Evolutionary conservation across 2,888 invertebrate genomes (phyloP).

Genomic region (Merodon equestris): DNA sequence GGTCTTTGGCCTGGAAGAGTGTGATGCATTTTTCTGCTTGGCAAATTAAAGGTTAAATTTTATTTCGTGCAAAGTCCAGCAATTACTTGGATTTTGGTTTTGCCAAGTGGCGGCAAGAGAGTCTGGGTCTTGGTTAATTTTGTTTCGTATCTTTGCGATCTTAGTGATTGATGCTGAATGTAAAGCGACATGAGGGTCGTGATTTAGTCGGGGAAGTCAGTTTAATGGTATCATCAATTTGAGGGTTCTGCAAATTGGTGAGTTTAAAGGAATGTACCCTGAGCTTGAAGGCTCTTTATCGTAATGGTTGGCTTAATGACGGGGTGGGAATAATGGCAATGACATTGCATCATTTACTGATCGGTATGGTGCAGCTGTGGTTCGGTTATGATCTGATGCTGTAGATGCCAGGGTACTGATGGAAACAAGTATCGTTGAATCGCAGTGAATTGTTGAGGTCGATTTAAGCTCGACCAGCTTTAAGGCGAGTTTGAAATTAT

Average conservation of each 20-base stretch:
- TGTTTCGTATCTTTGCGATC: slow-evolving; percentile 39
- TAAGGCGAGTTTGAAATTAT: too few species aligned
- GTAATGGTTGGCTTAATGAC: too few species aligned
- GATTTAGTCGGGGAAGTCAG: slow-evolving; percentile 44
- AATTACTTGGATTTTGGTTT: slow-evolving; percentile 48
- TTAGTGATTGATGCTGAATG: slow-evolving; percentile 60
- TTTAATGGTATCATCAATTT: slow-evolving; percentile 61
- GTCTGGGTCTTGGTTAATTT: slow-evolving; percentile 38
- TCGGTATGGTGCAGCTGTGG: too few species aligned
- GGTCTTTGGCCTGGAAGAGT: slow-evolving; percentile 29
- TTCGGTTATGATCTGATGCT: too few species aligned
- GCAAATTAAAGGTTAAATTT: slow-evolving; percentile 62
- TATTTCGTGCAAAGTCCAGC: slow-evolving; percentile 63
- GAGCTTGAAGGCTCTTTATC: too few species aligned
- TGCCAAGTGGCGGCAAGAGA: too few species aligned
- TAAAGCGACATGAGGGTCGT: slow-evolving; percentile 53
- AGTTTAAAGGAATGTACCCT: background rate
- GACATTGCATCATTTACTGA: too few species aligned
- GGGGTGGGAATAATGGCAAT: too few species aligned
- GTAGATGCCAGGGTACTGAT: too few species aligned
- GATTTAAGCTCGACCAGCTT: too few species aligned
- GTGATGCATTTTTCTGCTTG: slow-evolving; percentile 41
- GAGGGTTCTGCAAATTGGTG: slow-evolving; percentile 36
- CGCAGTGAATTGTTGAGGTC: too few species aligned
- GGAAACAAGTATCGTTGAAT: too few species aligned